Conservation (phyloP, 2,888 invertebrate genomes). For the Napeogenes inachia region DNA sequence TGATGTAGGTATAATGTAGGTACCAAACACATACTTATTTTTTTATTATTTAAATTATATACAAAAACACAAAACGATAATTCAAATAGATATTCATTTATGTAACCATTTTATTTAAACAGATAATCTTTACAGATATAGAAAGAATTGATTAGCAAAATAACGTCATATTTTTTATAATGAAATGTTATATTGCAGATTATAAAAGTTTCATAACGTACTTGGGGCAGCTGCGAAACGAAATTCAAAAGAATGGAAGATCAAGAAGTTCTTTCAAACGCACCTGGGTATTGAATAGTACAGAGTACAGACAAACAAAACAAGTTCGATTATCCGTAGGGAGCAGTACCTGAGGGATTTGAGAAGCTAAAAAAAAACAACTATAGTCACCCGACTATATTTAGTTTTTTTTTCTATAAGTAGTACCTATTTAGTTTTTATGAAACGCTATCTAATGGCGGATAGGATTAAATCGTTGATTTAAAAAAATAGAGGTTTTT, state of each 20-base stretch:
- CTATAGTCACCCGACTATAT: neutral
- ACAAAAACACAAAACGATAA: too few species aligned
- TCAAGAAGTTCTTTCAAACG: conserved; percentile 22
- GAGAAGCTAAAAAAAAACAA: too few species aligned
- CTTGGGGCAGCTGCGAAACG: conserved; percentile 18
- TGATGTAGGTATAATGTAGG: too few species aligned
- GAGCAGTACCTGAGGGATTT: conserved; percentile 3
- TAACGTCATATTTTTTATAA: neutral
- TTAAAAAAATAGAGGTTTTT: too few species aligned
- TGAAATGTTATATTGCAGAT: neutral
- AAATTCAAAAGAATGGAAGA: conserved; percentile 22
- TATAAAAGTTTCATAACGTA: neutral
- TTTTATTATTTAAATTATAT: too few species aligned
- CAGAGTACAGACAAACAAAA: neutral
- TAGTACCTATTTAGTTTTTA: conserved; percentile 6
- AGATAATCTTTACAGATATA: too few species aligned
- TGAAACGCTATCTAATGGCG: neutral
- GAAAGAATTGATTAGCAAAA: too few species aligned
- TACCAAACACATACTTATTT: too few species aligned
- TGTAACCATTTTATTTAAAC: too few species aligned
- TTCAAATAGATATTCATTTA: too few species aligned
- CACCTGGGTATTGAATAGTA: conserved; percentile 23
- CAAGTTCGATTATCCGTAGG: neutral
- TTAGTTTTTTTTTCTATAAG: neutral
- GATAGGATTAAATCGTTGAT: too few species aligned